Conservation (phyloP, 2,113 vertebrate species). For the Falcunculus frontatus region DNA sequence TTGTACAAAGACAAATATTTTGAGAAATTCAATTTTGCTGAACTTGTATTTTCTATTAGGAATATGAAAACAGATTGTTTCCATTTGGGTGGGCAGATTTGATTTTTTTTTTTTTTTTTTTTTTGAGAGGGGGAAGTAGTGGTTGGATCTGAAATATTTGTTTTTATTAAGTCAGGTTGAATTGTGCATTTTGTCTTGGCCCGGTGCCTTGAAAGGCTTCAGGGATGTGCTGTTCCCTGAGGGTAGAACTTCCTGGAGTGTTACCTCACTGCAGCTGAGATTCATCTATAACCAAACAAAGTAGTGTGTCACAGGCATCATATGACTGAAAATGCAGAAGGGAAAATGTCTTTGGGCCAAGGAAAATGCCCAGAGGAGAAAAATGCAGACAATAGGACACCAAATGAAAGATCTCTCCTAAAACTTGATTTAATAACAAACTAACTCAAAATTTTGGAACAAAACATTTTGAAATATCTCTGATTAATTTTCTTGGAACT, state of each 20-base stretch:
- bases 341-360: not conserved
- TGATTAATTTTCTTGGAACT: not conserved
- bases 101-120: not conserved
- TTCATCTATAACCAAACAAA: not conserved
- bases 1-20: not conserved
- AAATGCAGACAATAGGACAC: not conserved
- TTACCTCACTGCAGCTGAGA: not conserved
- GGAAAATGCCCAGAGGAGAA: not conserved
- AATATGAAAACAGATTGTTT: not conserved
- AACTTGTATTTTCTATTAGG: not conserved
- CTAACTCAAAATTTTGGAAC: not conserved
- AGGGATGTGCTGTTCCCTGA: not conserved
- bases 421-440: not conserved
- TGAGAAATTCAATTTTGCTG: not conserved
- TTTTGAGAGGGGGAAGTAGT: accelerated
- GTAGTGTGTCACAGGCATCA: not conserved
- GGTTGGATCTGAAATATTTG: not conserved
- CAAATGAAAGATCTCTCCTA: not conserved
- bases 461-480: not conserved
- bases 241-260: not conserved
- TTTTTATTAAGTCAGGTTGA: not conserved
- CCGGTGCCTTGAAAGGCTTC: not conserved
- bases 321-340: not conserved
- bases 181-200: not conserved
- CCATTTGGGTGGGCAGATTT: not conserved